Percentiles rank a stretch among this genome's conserved stretches.
phyloP scores from a whole-genome alignment of 2,888 invertebrate species.

The Synanthedon andrenaeformis region DNA sequence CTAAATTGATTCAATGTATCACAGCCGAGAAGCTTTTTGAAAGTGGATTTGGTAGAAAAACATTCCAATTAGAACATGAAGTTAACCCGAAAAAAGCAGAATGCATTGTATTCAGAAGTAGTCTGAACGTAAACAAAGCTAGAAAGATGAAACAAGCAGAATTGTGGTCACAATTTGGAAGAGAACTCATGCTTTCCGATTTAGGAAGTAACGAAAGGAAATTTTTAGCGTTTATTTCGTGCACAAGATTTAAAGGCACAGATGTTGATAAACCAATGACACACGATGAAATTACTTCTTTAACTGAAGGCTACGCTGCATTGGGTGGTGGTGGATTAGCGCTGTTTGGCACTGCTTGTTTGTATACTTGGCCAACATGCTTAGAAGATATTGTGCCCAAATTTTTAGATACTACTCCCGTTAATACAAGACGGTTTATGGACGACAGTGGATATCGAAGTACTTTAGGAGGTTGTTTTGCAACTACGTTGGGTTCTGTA shows the following conservation, averaged over 20 bases:
- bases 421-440: conserved; percentile 81
- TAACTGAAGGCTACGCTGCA: conserved; percentile 87
- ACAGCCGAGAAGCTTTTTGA: conserved; percentile 89
- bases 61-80: conserved; percentile 82
- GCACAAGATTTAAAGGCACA: conserved; percentile 81
- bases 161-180: conserved; percentile 87
- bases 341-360: conserved; percentile 88
- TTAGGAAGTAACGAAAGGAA: conserved; percentile 78
- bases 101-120: conserved; percentile 81
- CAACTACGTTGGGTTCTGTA: conserved; percentile 90
- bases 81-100: conserved; percentile 67
- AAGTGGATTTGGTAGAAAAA: conserved; percentile 80
- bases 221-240: conserved; percentile 90
- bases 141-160: conserved; percentile 80
- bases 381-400: conserved; percentile 75
- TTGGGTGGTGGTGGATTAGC: conserved; percentile 93
- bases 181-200: conserved; percentile 82
- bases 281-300: conserved; percentile 76
- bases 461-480: conserved; percentile 87
- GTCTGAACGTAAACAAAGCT: conserved; percentile 77
- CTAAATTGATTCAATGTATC: conserved; percentile 85
- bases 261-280: conserved; percentile 72
- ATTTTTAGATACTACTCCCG: conserved; percentile 62
- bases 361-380: conserved; percentile 88
- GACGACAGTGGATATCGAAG: conserved; percentile 94